phyloP scores from a whole-genome alignment of 1,140 invertebrate genomes.

The Venustaconcha ellipsiformis region DNA sequence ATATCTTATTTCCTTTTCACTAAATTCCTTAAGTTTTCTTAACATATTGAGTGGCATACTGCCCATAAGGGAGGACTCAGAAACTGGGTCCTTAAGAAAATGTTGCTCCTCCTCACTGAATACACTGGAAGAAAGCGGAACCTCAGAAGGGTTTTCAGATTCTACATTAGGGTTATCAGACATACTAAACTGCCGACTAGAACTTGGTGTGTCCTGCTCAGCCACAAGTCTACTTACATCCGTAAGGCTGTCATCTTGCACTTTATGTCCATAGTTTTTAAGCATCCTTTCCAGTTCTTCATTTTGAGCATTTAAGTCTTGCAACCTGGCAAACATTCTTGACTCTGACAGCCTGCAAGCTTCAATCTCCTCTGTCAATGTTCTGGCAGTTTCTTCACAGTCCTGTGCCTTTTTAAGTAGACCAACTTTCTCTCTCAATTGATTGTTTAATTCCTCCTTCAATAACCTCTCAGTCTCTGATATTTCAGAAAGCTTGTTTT shows the following conservation, averaged over 20 bases:
- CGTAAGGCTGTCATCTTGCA: no score
- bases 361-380: conserved; percentile 35
- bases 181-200: conserved; percentile 1
- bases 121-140: conserved; percentile 21
- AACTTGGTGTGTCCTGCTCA: no score
- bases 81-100: conserved; percentile 17
- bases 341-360: conserved; percentile 37
- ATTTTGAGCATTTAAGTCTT: conserved; percentile 30
- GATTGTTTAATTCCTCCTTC: conserved; percentile 30
- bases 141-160: conserved; percentile 26
- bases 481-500: conserved; percentile 30
- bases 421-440: conserved; percentile 24
- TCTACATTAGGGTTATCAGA: conserved; percentile 30
- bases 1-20: conserved; percentile 26
- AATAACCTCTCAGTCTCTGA: conserved; percentile 32
- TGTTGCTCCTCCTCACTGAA: conserved; percentile 23
- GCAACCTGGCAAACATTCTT: conserved; percentile 34
- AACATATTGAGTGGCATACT: conserved; percentile 28
- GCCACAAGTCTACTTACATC: no score
- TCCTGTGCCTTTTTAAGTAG: conserved; percentile 36
- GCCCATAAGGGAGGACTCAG: conserved; percentile 17
- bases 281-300: conserved; percentile 28
- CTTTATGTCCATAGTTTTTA: conserved; percentile 1
- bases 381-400: conserved; percentile 29
- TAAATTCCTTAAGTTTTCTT: conserved; percentile 30